These are phyloP conservation scores for Synergus gifuensis DNA, from an alignment of 2,888 invertebrate genomes.

Conservation along the genomic window DNA sequence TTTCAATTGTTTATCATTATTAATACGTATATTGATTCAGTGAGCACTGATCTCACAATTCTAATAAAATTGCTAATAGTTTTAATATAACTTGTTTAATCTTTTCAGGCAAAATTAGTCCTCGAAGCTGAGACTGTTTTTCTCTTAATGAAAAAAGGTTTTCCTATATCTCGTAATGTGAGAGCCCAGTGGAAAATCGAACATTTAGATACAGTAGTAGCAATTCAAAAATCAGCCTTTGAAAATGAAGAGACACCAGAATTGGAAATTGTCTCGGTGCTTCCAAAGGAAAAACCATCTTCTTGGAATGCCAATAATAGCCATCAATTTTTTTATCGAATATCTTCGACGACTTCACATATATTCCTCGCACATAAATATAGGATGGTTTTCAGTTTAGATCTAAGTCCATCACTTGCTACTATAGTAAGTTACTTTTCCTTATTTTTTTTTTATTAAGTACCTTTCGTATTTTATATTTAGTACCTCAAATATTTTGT, in stretches of 20 bases:
- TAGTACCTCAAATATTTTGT: background rate
- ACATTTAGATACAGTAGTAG: conserved; percentile 82
- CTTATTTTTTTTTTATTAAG: background rate
- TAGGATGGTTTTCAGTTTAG: conserved; percentile 86
- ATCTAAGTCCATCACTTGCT: conserved; percentile 88
- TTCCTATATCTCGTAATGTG: conserved; percentile 86
- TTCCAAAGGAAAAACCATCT: conserved; percentile 79
- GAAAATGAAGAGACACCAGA: conserved; percentile 79
- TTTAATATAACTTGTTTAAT: conserved; percentile 4
- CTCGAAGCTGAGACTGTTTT: conserved; percentile 83
- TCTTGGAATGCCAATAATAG: conserved; percentile 79
- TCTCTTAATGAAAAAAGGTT: conserved; percentile 84
- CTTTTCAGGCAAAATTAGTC: conserved; percentile 70
- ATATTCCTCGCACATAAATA: conserved; percentile 86
- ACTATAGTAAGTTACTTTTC: conserved; percentile 81
- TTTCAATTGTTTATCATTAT: background rate
- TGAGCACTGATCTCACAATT: background rate
- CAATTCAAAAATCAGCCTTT: conserved; percentile 74
- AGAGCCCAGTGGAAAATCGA: conserved; percentile 87
- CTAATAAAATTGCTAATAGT: conserved; percentile 6
- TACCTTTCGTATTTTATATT: background rate
- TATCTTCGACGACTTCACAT: conserved; percentile 81
- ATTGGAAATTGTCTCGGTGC: conserved; percentile 83
- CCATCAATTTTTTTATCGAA: conserved; percentile 78
- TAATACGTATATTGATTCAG: background rate